A percentile compares a stretch with the other conserved stretches of the same genome.
phyloP scores from a whole-genome alignment of 2,888 invertebrate genomes.

The Periphyllus acericola region DNA sequence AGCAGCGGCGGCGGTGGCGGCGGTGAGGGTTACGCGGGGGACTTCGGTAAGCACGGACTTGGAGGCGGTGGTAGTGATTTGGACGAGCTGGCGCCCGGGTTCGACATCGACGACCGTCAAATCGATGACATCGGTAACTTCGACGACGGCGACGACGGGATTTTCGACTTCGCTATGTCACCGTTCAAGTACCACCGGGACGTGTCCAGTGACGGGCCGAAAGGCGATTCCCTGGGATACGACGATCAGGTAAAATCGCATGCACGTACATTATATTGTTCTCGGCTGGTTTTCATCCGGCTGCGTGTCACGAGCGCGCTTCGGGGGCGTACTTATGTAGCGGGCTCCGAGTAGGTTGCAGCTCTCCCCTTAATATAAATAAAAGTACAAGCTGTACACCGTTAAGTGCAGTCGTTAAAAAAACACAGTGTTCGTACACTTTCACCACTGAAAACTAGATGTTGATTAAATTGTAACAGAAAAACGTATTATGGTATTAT shows the following conservation, averaged over 20 bases:
- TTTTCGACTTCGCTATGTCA: neutral
- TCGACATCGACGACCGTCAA: neutral
- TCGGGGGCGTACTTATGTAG: too few species aligned
- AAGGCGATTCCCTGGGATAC: neutral
- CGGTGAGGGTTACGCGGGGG: neutral
- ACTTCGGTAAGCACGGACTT: neutral
- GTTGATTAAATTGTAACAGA: too few species aligned
- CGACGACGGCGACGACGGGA: neutral
- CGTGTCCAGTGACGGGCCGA: conserved; percentile 14
- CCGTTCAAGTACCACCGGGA: conserved; percentile 48
- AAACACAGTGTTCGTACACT: too few species aligned
- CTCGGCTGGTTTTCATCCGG: too few species aligned
- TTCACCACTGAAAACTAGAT: too few species aligned
- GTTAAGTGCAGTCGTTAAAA: too few species aligned
- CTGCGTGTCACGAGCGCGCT: too few species aligned
- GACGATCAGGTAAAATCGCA: conserved; percentile 27
- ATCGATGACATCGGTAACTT: neutral
- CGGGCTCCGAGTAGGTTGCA: too few species aligned
- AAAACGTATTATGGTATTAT: too few species aligned
- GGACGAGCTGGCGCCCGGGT: neutral
- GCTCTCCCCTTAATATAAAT: too few species aligned
- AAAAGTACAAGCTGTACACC: too few species aligned
- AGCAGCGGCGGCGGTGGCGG: conserved; percentile 70
- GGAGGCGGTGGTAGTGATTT: neutral
- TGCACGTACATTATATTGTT: too few species aligned